Evolutionary conservation across 2,797 vertebrate genomes (phyloP).

Genomic region (Rhinella marina): DNA sequence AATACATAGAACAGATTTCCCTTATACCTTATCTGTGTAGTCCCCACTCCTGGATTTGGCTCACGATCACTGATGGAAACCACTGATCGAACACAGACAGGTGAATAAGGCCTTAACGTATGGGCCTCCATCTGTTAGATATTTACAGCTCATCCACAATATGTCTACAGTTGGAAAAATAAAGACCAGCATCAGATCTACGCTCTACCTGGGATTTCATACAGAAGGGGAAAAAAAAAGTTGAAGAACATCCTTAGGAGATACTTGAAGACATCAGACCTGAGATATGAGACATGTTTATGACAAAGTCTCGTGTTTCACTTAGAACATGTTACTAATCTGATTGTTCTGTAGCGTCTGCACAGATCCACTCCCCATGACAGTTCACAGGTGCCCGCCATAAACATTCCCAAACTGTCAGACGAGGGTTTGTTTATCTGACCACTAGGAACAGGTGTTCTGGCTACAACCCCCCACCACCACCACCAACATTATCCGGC

Average conservation of each 20-base stretch:
- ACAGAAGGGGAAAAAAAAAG: background rate
- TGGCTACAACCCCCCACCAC: background rate
- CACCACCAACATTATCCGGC: background rate
- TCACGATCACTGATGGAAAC: too few species aligned
- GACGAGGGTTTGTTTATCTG: background rate
- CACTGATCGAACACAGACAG: too few species aligned
- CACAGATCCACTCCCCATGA: background rate
- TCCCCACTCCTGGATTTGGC: too few species aligned
- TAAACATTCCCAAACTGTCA: background rate
- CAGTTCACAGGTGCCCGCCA: background rate
- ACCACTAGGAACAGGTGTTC: background rate
- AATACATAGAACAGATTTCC: too few species aligned
- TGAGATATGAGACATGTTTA: background rate
- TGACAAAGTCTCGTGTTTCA: background rate
- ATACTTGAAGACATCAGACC: background rate
- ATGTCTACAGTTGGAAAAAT: too few species aligned
- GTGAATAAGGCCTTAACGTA: too few species aligned
- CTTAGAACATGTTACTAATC: conserved; percentile 1
- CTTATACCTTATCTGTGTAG: too few species aligned
- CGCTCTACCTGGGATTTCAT: background rate
- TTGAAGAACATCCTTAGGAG: background rate
- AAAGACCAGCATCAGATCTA: too few species aligned
- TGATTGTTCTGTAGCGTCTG: background rate
- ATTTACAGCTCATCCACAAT: too few species aligned
- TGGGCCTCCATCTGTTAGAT: too few species aligned